Evolutionary conservation across 2,113 vertebrate genomes (phyloP).

Genomic region (Poicephalus gulielmi): DNA sequence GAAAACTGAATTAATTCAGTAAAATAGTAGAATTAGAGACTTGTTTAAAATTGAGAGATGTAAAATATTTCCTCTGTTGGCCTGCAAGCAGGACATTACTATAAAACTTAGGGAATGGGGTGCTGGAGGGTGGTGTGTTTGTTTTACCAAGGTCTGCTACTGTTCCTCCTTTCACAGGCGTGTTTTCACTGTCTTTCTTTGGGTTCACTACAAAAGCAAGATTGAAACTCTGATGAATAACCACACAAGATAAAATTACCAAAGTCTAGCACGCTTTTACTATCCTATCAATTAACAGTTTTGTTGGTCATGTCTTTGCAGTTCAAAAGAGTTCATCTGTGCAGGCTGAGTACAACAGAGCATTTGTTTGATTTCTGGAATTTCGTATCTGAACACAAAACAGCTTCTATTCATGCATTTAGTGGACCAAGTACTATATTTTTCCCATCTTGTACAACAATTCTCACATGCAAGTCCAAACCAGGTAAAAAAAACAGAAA

Average conservation of each 20-base stretch:
- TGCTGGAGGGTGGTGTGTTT: background rate
- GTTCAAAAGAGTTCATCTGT: background rate
- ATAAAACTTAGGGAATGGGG: background rate
- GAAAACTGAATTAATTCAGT: background rate
- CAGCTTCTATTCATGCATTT: background rate
- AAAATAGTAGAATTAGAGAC: background rate
- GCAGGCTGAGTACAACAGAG: background rate
- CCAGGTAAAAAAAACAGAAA: background rate
- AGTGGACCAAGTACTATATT: accelerated
- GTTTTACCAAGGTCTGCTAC: constrained; percentile 88
- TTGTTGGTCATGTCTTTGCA: background rate
- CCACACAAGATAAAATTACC: background rate
- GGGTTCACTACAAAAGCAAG: constrained; percentile 82
- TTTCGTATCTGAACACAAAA: background rate
- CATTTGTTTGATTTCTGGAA: background rate
- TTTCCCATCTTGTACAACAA: background rate
- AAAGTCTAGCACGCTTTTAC: background rate
- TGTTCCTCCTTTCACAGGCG: constrained; percentile 91
- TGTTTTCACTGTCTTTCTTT: constrained; percentile 94
- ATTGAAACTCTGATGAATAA: background rate
- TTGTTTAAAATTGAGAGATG: accelerated
- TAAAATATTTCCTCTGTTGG: background rate
- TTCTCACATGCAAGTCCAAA: accelerated
- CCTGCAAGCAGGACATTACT: background rate
- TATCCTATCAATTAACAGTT: background rate